Conservation (phyloP, 2,888 invertebrate genomes). For the Callyntrura sp. region DNA sequence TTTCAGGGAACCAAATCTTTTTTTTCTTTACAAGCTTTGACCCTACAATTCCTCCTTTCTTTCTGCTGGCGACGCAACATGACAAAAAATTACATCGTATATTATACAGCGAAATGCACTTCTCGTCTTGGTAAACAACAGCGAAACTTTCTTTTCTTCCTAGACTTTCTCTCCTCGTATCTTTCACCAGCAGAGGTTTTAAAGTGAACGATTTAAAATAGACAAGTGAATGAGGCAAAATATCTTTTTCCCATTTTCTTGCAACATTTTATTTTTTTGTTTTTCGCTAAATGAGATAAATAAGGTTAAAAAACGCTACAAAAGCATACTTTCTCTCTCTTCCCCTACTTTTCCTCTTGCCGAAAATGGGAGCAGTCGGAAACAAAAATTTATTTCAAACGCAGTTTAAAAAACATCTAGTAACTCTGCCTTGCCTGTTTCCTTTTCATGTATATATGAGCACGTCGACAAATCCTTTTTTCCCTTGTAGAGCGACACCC, state of each 20-base stretch:
- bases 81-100: background rate
- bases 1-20: background rate
- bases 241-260: background rate
- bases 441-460: too few species aligned
- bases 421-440: background rate
- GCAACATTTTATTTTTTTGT: background rate
- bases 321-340: background rate
- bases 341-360: background rate
- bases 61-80: conserved; percentile 25
- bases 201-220: background rate
- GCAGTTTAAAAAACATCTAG: background rate
- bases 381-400: background rate
- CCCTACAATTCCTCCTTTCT: background rate
- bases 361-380: background rate
- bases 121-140: conserved; percentile 1
- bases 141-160: background rate
- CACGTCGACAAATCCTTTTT: too few species aligned
- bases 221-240: conserved; percentile 1
- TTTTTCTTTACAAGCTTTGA: background rate
- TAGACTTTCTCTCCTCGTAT: conserved; percentile 25
- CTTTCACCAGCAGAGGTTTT: conserved; percentile 23
- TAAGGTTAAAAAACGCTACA: background rate
- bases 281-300: background rate
- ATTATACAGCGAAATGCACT: conserved; percentile 2
- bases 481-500: too few species aligned